Conservation (phyloP, 2,113 vertebrate species). For the Otolemur garnettii region DNA sequence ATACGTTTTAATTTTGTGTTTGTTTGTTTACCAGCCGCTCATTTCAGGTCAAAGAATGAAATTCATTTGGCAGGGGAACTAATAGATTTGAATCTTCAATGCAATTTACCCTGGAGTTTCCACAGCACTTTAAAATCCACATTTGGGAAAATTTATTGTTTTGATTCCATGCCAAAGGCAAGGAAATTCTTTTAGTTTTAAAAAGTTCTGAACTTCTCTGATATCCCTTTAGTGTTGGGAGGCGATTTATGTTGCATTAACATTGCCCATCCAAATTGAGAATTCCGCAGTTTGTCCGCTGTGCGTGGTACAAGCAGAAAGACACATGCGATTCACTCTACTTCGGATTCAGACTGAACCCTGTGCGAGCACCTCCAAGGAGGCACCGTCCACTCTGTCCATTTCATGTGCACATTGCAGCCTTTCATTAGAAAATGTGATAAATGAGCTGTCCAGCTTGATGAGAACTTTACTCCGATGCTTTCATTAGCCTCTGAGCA, state of each 20-base stretch:
- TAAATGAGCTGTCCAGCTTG: not conserved
- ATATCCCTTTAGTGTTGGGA: not conserved
- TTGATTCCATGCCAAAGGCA: conserved; percentile 46
- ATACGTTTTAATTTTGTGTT: conserved; percentile 35
- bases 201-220: conserved; percentile 46
- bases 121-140: conserved; percentile 46
- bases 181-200: conserved; percentile 50
- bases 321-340: not conserved
- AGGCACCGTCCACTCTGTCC: not conserved
- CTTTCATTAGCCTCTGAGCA: not conserved
- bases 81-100: not conserved
- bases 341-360: not conserved
- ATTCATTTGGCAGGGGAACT: not conserved
- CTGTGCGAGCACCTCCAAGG: not conserved
- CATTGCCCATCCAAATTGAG: not conserved
- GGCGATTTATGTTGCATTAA: conserved; percentile 34
- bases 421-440: conserved; percentile 8
- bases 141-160: conserved; percentile 68
- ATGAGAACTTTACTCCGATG: conserved; percentile 7
- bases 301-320: not conserved
- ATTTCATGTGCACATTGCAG: not conserved
- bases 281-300: not conserved
- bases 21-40: conserved; percentile 59
- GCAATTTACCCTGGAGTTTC: conserved; percentile 1
- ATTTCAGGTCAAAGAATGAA: conserved; percentile 34